phyloP scores from a whole-genome alignment of 2,888 invertebrate species.

The Malthinus flaveolus region DNA sequence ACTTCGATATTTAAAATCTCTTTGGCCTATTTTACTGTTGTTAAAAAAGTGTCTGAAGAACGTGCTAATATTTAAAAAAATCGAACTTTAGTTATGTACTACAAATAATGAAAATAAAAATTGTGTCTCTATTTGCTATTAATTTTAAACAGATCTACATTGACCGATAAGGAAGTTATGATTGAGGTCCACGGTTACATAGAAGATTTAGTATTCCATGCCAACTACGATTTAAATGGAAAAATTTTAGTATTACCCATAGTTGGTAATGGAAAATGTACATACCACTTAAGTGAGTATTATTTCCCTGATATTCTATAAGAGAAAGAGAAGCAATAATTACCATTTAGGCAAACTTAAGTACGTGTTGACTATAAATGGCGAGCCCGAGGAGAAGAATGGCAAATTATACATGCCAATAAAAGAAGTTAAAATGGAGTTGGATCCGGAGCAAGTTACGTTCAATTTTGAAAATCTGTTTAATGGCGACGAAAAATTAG shows the following conservation, averaged over 20 bases:
- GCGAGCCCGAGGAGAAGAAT: conserved; percentile 63
- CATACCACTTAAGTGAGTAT: background rate
- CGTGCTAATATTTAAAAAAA: no score
- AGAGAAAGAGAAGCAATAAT: background rate
- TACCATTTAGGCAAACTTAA: conserved; percentile 61
- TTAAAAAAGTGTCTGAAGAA: no score
- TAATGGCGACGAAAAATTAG: conserved; percentile 44
- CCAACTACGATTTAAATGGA: conserved; percentile 68
- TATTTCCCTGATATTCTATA: no score
- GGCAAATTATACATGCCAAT: conserved; percentile 68
- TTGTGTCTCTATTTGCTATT: no score
- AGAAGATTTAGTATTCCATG: conserved; percentile 64
- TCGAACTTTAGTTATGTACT: no score
- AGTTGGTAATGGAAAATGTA: background rate
- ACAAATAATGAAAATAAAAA: no score
- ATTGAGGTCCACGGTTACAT: conserved; percentile 56
- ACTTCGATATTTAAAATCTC: no score
- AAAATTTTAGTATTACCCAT: conserved; percentile 57
- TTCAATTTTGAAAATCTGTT: conserved; percentile 70
- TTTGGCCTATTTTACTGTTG: no score
- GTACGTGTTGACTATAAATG: conserved; percentile 64
- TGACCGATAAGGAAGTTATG: conserved; percentile 40
- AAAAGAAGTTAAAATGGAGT: conserved; percentile 64
- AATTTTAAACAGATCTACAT: background rate
- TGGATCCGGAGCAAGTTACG: conserved; percentile 63